Evolutionary conservation across 2,888 invertebrate genomes (phyloP).

Genomic region (Plagodis pulveraria): DNA sequence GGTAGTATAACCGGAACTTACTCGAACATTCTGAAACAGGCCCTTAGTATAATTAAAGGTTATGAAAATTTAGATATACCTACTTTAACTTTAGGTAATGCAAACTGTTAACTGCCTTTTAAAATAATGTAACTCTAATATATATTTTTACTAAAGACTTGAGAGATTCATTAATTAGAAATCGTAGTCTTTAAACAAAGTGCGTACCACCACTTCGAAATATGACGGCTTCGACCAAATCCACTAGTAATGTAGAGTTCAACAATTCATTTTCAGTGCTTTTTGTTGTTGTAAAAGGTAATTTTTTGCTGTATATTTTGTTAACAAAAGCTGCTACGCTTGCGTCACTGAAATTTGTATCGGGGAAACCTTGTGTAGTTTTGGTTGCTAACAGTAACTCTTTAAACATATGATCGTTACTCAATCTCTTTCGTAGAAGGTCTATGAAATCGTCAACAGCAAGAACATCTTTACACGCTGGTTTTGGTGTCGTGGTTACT

Average conservation of each 20-base stretch:
- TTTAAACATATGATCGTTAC: slow-evolving; percentile 64
- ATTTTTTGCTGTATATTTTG: slow-evolving; percentile 67
- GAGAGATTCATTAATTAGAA: no score
- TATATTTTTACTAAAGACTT: no score
- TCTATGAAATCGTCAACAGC: slow-evolving; percentile 70
- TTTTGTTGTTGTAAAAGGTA: slow-evolving; percentile 52
- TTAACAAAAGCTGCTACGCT: slow-evolving; percentile 68
- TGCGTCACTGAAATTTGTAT: slow-evolving; percentile 57
- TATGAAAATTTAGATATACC: no score
- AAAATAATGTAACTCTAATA: no score
- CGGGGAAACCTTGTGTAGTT: slow-evolving; percentile 42
- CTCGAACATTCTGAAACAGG: no score
- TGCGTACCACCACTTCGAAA: slow-evolving; percentile 68
- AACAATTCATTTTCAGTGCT: slow-evolving; percentile 56
- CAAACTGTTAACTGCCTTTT: no score
- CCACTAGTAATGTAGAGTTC: slow-evolving; percentile 73
- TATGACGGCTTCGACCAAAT: slow-evolving; percentile 78
- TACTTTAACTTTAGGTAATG: no score
- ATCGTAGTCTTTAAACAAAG: no score
- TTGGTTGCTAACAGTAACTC: slow-evolving; percentile 56
- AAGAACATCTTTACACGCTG: slow-evolving; percentile 60
- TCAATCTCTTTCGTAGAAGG: slow-evolving; percentile 68
- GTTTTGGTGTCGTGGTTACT: slow-evolving; percentile 37
- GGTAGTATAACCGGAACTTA: no score
- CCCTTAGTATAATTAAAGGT: no score